Percentiles rank a stretch among this genome's conserved stretches.
phyloP scores from a whole-genome alignment of 2,888 invertebrate genomes.

The Pollenia griseotomentosa region DNA sequence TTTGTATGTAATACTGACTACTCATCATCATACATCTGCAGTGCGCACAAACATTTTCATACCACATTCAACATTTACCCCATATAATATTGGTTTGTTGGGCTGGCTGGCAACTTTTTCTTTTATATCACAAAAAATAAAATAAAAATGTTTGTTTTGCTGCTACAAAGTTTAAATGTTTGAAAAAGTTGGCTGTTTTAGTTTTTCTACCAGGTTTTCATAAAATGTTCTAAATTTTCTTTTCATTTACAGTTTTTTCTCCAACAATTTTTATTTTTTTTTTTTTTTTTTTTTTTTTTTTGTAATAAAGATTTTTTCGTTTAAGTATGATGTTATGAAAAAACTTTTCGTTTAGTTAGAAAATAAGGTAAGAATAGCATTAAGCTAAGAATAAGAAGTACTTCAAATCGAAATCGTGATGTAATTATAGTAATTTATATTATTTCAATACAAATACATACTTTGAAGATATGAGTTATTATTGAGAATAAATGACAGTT shows the following conservation, averaged over 20 bases:
- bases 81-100: slow-evolving; percentile 45
- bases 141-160: neutral
- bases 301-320: neutral
- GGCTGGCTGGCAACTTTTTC: slow-evolving; percentile 60
- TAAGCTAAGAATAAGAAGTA: neutral
- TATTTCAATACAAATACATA: slow-evolving; percentile 28
- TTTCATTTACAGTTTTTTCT: slow-evolving; percentile 50
- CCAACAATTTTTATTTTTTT: neutral
- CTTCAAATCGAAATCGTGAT: slow-evolving; percentile 70
- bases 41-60: slow-evolving; percentile 23
- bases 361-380: slow-evolving; percentile 29
- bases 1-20: neutral
- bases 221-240: slow-evolving; percentile 69
- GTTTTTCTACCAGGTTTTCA: slow-evolving; percentile 51
- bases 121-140: slow-evolving; percentile 16
- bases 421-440: slow-evolving; percentile 70
- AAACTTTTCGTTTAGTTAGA: neutral
- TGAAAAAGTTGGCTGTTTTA: slow-evolving; percentile 44
- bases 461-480: neutral
- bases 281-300: too few species aligned
- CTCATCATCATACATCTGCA: slow-evolving; percentile 38
- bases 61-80: slow-evolving; percentile 23
- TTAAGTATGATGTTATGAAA: neutral
- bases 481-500: slow-evolving; percentile 12
- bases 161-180: slow-evolving; percentile 24